Evolutionary conservation across 1,140 invertebrate genomes (phyloP), one percentile per base, ranked within the genome.

Genomic region (Cydia pomonella): DNA sequence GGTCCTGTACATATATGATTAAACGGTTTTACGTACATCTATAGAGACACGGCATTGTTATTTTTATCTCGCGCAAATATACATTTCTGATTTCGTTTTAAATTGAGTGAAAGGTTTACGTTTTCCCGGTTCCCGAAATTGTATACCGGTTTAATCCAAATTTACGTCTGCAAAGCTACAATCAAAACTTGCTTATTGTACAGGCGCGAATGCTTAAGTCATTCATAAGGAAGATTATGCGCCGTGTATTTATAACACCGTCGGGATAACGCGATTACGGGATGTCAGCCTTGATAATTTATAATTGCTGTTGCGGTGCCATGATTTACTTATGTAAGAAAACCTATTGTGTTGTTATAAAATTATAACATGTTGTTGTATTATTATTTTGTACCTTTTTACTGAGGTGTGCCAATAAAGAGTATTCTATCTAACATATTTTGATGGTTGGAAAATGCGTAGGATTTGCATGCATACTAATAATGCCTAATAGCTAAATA

Each of bases 221-320:
- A 18, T 69, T 18, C 29, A 38, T 69, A 69, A 69, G 27, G 27
- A 18, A 69, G 64, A 69, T 69, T 69, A 69, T 41, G 64, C n/a
- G 27, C 16, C 64, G 64, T 69, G 64, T 69, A 69, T 69, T 69
- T 69, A 69, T 69, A 69, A 69, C n/a, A n/a, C 64, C 25, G 13
- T 16, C 16, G 64, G 64, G 64, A 66, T 69, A 69, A 69, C 64
- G 27, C 64, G 64, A 69, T 69, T 69, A 69, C 6, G 64, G 64
- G 64, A 69, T 25, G 27, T 38, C 29, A 69, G 64, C 16, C 64
- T 69, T 69, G 29, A 66, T 69, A 69, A 69, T 69, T 69, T 69
- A 69, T 69, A 69, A 69, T 69, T 69, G 29, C 33, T 23, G 21
- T 23, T 23, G 18, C 2, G 53, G 53, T 59, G 41, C n/a, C 47